These are phyloP conservation scores for Pardosa pseudoannulata DNA, from an alignment of 2,888 invertebrate species.

Conservation along the genomic window DNA sequence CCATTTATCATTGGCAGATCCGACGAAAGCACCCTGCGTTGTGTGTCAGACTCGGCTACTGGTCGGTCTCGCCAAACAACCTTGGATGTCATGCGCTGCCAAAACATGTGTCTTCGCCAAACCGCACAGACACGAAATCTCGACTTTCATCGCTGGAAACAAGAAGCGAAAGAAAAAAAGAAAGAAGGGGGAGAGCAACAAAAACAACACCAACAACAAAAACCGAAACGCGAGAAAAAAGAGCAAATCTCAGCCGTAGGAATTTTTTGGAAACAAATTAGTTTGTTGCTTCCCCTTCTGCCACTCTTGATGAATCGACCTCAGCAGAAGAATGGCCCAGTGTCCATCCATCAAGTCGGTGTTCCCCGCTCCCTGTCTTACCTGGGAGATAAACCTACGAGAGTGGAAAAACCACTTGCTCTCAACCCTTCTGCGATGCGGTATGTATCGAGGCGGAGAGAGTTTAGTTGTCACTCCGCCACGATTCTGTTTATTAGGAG, in stretches of 20 bases:
- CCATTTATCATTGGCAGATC: too few relatives aligned
- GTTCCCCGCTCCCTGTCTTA: slow-evolving; percentile 50
- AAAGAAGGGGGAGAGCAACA: not conserved
- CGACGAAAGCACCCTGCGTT: not conserved
- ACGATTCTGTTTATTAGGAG: not conserved
- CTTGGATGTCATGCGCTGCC: not conserved
- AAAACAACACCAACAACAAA: not conserved
- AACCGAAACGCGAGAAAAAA: not conserved
- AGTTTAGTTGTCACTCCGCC: not conserved
- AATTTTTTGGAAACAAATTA: slow-evolving; percentile 50
- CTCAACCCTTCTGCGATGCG: slow-evolving; percentile 4
- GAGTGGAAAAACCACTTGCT: slow-evolving; percentile 4
- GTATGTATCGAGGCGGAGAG: not conserved
- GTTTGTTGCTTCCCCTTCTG: slow-evolving; percentile 50
- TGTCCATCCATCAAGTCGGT: slow-evolving; percentile 35
- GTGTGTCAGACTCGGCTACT: not conserved
- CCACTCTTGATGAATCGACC: slow-evolving; percentile 64
- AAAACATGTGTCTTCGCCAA: not conserved
- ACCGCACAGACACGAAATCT: not conserved
- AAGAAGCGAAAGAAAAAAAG: not conserved
- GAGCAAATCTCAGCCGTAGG: not conserved
- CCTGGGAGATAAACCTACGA: slow-evolving; percentile 7
- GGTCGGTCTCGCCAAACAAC: not conserved
- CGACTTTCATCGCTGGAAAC: not conserved
- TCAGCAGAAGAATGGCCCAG: slow-evolving; percentile 27